Base-by-base conservation (phyloP, 2,888 invertebrate genomes). In the Terebella lapidaria region DNA sequence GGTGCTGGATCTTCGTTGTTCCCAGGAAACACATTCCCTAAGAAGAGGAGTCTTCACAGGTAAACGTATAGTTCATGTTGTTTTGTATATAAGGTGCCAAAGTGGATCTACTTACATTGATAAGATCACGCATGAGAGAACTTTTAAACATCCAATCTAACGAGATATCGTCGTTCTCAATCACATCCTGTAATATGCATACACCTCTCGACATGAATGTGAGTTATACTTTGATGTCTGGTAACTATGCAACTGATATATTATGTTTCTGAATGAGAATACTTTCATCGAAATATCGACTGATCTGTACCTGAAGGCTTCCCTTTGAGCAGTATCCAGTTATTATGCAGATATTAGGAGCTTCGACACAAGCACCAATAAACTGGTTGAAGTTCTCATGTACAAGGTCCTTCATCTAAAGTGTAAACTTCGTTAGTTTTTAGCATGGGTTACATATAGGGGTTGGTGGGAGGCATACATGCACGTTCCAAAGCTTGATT, bases 31-130 rank as follows among this genome's bases (percentile, higher is more conserved):
- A 15, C 53, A 53, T 27, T 5, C 53, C 53, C 53, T 53, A 22
- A 10, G 10, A 35, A 35, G n/a, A 15, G 42, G n/a, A 10, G 42
- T 35, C n/a, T n/a, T n/a, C n/a, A n/a, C n/a, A n/a, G n/a, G n/a
- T n/a, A n/a, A n/a, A n/a, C n/a, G n/a, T n/a, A n/a, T n/a, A n/a
- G n/a, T n/a, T n/a, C n/a, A n/a, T n/a, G n/a, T n/a, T n/a, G n/a
- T n/a, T n/a, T n/a, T n/a, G n/a, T n/a, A n/a, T n/a, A n/a, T n/a
- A n/a, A n/a, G n/a, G n/a, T n/a, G n/a, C n/a, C n/a, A n/a, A n/a
- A n/a, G n/a, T n/a, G n/a, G n/a, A n/a, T n/a, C n/a, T n/a, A 53
- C 53, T 53, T 22, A 53, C 53, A 28, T 53, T 53, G 5, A 28
- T 15, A 10, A 53, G 53, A 28, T 53, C 53, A 25, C 27, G 25